These are phyloP conservation scores for Danio tinwini DNA, from an alignment of 2,797 vertebrate species.

Conservation along the genomic window DNA sequence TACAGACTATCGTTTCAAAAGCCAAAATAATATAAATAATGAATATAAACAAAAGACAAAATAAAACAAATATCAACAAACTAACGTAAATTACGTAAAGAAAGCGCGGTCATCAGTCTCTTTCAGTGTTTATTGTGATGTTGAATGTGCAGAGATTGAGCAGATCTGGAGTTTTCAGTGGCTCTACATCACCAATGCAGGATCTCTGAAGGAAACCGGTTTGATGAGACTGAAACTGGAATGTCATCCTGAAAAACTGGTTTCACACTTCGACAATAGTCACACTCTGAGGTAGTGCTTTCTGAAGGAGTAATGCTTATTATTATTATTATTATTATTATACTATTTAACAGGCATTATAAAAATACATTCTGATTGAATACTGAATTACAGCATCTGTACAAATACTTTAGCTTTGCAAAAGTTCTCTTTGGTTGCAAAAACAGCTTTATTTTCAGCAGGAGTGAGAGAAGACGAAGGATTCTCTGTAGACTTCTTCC, in stretches of 20 bases:
- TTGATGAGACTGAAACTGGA: conserved; percentile 72
- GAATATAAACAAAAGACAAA: not conserved
- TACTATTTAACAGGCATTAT: not conserved
- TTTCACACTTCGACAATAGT: conserved; percentile 65
- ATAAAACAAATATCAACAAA: too few species aligned
- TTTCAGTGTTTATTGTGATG: too few species aligned
- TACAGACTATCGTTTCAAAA: not conserved
- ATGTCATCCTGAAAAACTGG: conserved; percentile 73
- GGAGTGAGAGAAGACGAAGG: not conserved
- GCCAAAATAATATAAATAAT: too few species aligned
- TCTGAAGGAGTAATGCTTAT: not conserved
- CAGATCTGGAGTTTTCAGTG: too few species aligned
- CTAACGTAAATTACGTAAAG: too few species aligned
- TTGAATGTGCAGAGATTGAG: too few species aligned
- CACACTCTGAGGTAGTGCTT: conserved; percentile 27
- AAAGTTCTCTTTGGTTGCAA: conserved; percentile 28
- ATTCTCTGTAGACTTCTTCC: not conserved
- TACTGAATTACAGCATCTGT: not conserved
- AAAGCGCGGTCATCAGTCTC: too few species aligned
- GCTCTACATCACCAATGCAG: not conserved
- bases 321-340: not conserved
- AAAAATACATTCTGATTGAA: not conserved
- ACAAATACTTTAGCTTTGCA: conserved; percentile 6
- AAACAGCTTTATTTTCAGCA: conserved; percentile 19
- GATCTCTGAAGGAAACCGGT: conserved; percentile 60